These are phyloP conservation scores for Asteroscopus sphinx DNA, from an alignment of 2,888 invertebrate species.

Conservation along the genomic window DNA sequence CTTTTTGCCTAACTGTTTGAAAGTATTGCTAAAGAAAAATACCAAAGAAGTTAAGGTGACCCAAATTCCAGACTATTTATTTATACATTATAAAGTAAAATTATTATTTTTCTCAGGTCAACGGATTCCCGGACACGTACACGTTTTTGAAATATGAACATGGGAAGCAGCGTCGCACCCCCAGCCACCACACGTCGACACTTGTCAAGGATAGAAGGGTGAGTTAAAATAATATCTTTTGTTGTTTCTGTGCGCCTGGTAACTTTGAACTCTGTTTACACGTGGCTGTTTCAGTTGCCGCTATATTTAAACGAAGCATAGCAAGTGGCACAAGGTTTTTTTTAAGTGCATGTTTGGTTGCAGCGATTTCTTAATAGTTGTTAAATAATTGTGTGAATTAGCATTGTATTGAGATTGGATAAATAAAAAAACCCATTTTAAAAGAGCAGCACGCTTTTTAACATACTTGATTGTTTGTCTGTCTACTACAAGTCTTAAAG, in stretches of 20 bases:
- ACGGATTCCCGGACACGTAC: constrained; percentile 92
- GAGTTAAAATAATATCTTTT: constrained; percentile 66
- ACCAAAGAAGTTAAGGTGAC: neutral
- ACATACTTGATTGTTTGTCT: too few species aligned
- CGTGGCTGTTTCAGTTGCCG: constrained; percentile 63
- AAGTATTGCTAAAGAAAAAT: too few species aligned
- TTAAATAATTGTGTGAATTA: constrained; percentile 4
- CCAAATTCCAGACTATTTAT: neutral
- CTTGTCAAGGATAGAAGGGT: constrained; percentile 90
- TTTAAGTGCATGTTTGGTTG: constrained; percentile 13
- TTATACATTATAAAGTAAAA: neutral
- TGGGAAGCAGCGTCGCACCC: constrained; percentile 90
- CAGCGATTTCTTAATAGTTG: neutral
- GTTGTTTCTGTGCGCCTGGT: constrained; percentile 70
- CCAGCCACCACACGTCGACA: constrained; percentile 84
- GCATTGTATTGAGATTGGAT: neutral
- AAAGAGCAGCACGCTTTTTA: too few species aligned
- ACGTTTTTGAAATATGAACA: constrained; percentile 91
- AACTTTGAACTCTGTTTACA: constrained; percentile 68
- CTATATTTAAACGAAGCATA: constrained; percentile 44
- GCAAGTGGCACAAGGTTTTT: constrained; percentile 49
- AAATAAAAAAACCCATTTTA: too few species aligned
- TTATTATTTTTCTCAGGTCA: constrained; percentile 83
- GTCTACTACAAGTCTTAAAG: too few species aligned
- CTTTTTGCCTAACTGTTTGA: too few species aligned